Evolutionary conservation across 1,140 invertebrate species (phyloP).

Genomic region (Heliconius himera): DNA sequence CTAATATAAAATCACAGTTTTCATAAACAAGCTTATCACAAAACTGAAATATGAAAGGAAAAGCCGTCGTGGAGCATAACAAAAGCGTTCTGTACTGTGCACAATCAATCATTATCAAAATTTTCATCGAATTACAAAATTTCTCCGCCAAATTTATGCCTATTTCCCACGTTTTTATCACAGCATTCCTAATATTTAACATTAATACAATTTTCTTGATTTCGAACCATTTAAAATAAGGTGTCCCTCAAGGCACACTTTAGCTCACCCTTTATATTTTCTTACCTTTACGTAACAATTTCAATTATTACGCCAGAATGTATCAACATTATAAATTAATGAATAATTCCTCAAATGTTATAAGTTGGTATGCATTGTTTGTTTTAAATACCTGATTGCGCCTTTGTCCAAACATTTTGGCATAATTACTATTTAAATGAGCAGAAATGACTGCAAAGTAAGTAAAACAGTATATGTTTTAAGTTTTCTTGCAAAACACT

Average conservation of each 20-base stretch:
- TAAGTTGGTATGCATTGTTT: background rate
- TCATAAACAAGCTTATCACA: conserved; percentile 54
- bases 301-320: background rate
- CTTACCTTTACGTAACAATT: background rate
- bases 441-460: background rate
- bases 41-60: conserved; percentile 43
- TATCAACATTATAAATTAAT: background rate
- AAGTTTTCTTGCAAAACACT: conserved; percentile 1
- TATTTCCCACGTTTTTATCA: conserved; percentile 54
- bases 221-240: conserved; percentile 31
- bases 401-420: background rate
- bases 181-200: conserved; percentile 59
- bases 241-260: conserved; percentile 65
- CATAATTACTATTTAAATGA: background rate
- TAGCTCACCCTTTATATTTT: conserved; percentile 48
- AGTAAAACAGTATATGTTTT: background rate
- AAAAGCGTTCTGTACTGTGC: conserved; percentile 51
- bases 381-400: background rate
- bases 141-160: conserved; percentile 44
- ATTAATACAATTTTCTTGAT: conserved; percentile 47
- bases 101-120: conserved; percentile 34
- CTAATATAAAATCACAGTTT: conserved; percentile 72
- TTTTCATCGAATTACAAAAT: conserved; percentile 40
- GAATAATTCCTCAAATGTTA: background rate
- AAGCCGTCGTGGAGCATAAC: conserved; percentile 33